Base-by-base conservation (phyloP, 2,888 invertebrate genomes). In the Drosophila phalerata region DNA sequence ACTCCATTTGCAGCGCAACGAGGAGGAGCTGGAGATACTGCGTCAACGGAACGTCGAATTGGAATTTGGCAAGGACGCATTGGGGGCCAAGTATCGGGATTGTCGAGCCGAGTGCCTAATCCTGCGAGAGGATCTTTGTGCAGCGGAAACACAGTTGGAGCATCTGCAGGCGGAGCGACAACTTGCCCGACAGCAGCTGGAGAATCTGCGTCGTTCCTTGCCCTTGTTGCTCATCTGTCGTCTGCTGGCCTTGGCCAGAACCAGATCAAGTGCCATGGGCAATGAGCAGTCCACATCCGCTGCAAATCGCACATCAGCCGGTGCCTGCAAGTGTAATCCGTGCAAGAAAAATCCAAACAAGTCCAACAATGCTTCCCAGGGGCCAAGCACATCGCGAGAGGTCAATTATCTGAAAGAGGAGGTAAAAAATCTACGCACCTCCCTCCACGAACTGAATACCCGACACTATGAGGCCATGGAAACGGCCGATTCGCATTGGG, bases 401-500 rank as follows among this genome's bases (percentile, higher is more conserved):
- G 40, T 88, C 6, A 60, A 60, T 6, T 88, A 83, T 28, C 81
- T 92, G 9, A 90, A 89, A 48, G 92, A 91, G 9, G 92, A 92
- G 73, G 74, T 92, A 1, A 89, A 88, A 64, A 85, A 72, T 40
- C 77, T 92, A 49, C 92, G 91, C 40, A 90, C 78, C 72, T 91
- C 88, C 91, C 94, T 92, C 70, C 93, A 94, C 49, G 94, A 94
- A 37, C 92, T 96, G 68, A 95, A 95, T 88, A 93, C 94, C 1
- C 94, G 95, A 0, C 96, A 96, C 84, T 93, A 95, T 81, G 95
- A 95, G 85, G 96, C 96, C 82, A 91, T 96, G 87, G 95, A 95
- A 63, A 95, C 95, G 66, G 95, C 96, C 0, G 96, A 96, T 72
- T 95, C 95, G 67, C 94, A 95, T 92, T 96, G 96, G 95, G 94